phyloP scores from a whole-genome alignment of 2,797 vertebrate genomes.

The Scolopax rusticola region DNA sequence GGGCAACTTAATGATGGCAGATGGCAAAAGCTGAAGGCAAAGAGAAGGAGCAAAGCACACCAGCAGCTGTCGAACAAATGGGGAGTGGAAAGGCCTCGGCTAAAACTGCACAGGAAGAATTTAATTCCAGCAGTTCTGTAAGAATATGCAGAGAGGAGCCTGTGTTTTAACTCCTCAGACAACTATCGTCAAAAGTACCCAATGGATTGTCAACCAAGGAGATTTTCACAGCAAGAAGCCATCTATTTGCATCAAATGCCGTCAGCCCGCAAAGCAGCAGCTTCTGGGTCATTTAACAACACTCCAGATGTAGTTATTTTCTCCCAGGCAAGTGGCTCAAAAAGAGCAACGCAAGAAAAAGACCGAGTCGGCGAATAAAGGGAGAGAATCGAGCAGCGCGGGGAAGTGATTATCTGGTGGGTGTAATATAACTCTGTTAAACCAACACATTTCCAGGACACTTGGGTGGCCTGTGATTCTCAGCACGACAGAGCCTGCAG shows the following conservation, averaged over 20 bases:
- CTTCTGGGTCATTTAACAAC: slow-evolving; percentile 75
- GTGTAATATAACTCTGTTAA: slow-evolving; percentile 56
- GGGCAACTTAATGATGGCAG: slow-evolving; percentile 54
- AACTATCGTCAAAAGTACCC: background rate
- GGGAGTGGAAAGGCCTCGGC: slow-evolving; percentile 16
- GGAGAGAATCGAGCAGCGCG: slow-evolving; percentile 24
- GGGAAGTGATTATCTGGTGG: slow-evolving; percentile 35
- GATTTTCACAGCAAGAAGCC: slow-evolving; percentile 55
- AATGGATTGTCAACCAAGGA: slow-evolving; percentile 32
- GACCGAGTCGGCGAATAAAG: background rate
- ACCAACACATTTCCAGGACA: slow-evolving; percentile 12
- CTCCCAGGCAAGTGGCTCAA: slow-evolving; percentile 28
- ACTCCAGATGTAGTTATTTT: slow-evolving; percentile 67
- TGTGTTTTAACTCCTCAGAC: slow-evolving; percentile 44
- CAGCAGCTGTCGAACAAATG: slow-evolving; percentile 48
- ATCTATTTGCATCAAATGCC: slow-evolving; percentile 67
- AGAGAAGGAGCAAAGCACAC: background rate
- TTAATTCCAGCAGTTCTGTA: background rate
- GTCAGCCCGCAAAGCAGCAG: slow-evolving; percentile 46
- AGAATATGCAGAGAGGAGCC: slow-evolving; percentile 21
- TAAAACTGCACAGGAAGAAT: background rate
- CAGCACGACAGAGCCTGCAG: background rate
- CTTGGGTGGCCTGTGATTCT: background rate
- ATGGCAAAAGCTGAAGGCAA: slow-evolving; percentile 59
- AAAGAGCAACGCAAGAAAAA: slow-evolving; percentile 40